These are phyloP conservation scores for Balaeniceps rex DNA, from an alignment of 2,113 vertebrate genomes.

Conservation along the genomic window DNA sequence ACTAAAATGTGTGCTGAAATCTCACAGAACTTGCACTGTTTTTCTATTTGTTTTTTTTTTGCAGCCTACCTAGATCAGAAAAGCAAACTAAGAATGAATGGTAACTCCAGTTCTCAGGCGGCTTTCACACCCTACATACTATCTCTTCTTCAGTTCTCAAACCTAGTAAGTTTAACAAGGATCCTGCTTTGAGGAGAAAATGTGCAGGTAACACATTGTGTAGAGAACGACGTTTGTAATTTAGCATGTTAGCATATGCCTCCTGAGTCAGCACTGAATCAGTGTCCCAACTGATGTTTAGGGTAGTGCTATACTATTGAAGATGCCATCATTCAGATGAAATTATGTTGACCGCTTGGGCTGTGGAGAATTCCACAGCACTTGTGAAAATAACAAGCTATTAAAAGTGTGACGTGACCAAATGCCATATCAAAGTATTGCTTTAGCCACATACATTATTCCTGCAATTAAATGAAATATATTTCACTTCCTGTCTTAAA, in stretches of 20 bases:
- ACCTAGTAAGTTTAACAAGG: background rate
- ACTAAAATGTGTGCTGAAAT: background rate
- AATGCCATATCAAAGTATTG: background rate
- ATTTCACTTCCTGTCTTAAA: constrained; percentile 37
- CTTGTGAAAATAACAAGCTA: background rate
- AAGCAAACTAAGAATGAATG: background rate
- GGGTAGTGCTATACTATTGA: background rate
- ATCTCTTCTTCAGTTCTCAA: background rate
- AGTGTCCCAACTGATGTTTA: background rate
- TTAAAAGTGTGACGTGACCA: background rate
- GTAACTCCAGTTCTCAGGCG: background rate
- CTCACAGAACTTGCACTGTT: background rate
- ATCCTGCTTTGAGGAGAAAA: background rate
- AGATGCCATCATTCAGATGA: background rate
- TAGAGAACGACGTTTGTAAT: background rate
- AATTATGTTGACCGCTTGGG: background rate
- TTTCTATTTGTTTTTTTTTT: background rate
- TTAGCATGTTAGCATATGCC: background rate
- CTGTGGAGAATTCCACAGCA: background rate
- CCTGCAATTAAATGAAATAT: background rate
- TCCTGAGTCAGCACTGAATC: background rate
- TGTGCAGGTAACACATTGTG: background rate
- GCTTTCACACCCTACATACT: background rate
- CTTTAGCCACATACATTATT: background rate
- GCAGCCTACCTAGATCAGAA: background rate